Conservation (phyloP, 1,140 invertebrate species). For the Theocolax elegans region DNA sequence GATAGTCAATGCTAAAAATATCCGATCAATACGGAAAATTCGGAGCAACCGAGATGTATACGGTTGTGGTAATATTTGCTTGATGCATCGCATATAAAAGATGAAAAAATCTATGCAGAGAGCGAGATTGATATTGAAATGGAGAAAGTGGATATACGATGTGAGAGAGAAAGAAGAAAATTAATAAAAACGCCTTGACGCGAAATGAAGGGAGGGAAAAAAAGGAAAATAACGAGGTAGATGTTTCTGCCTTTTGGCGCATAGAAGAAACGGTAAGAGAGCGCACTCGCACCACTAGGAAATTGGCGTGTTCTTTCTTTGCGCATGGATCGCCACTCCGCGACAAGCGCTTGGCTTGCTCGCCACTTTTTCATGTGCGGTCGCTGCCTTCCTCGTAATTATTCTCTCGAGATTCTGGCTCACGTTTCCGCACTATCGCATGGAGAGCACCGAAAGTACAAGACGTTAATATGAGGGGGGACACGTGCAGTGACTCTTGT, state of each 20-base stretch:
- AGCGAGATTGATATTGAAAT: too few species aligned
- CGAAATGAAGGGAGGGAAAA: neutral
- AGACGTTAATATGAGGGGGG: constrained; percentile 27
- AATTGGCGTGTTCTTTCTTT: constrained; percentile 16
- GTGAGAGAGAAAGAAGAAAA: neutral
- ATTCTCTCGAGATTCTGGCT: constrained; percentile 41
- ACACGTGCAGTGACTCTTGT: constrained; percentile 22
- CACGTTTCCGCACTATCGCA: constrained; percentile 36
- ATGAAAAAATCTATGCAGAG: too few species aligned
- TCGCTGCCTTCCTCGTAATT: constrained; percentile 23
- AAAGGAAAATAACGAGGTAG: neutral
- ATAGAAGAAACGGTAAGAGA: neutral
- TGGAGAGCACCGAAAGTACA: neutral
- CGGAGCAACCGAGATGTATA: too few species aligned
- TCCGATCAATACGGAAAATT: constrained; percentile 3
- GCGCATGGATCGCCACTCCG: neutral
- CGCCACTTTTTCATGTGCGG: constrained; percentile 14
- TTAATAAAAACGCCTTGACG: neutral
- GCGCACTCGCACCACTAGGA: neutral
- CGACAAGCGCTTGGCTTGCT: neutral
- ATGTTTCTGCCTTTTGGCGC: neutral
- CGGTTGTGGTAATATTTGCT: too few species aligned
- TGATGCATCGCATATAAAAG: too few species aligned
- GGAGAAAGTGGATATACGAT: too few species aligned
- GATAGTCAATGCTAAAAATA: constrained; percentile 26